A percentile compares a stretch with the other conserved stretches of the same genome.
phyloP scores from a whole-genome alignment of 2,797 vertebrate genomes.

The Brachyrhaphis roseni region DNA sequence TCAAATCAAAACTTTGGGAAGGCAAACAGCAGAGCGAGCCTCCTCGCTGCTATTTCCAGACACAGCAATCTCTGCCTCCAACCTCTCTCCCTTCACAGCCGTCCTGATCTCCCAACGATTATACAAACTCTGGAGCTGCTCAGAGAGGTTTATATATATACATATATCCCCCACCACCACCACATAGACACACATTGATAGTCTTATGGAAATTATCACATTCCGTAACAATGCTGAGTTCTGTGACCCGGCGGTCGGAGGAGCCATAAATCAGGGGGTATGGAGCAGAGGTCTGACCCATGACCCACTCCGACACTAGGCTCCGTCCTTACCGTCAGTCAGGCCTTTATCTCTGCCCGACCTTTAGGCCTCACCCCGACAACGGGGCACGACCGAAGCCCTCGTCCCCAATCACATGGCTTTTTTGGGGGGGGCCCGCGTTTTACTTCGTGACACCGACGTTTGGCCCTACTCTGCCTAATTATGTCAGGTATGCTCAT shows the following conservation, averaged over 20 bases:
- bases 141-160: constrained; percentile 12
- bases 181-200: constrained; percentile 47
- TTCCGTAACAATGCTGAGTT: constrained; percentile 71
- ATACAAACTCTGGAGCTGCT: constrained; percentile 49
- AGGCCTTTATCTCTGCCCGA: constrained; percentile 71
- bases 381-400: constrained; percentile 44
- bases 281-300: constrained; percentile 63
- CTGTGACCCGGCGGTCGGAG: constrained; percentile 61
- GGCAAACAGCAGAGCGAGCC: constrained; percentile 75
- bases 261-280: constrained; percentile 70
- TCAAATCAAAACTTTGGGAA: constrained; percentile 81
- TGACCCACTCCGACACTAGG: constrained; percentile 70
- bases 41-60: constrained; percentile 76
- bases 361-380: constrained; percentile 68
- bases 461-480: constrained; percentile 27
- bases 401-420: constrained; percentile 55
- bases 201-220: constrained; percentile 77
- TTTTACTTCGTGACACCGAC: constrained; percentile 63
- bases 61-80: constrained; percentile 61
- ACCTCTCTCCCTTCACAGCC: constrained; percentile 42
- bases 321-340: constrained; percentile 75
- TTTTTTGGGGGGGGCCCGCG: constrained; percentile 13
- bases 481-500: background rate
- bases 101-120: constrained; percentile 52
- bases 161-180: too few relatives aligned